Base-by-base conservation (phyloP, 2,797 vertebrate genomes). In the Lerista edwardsae region DNA sequence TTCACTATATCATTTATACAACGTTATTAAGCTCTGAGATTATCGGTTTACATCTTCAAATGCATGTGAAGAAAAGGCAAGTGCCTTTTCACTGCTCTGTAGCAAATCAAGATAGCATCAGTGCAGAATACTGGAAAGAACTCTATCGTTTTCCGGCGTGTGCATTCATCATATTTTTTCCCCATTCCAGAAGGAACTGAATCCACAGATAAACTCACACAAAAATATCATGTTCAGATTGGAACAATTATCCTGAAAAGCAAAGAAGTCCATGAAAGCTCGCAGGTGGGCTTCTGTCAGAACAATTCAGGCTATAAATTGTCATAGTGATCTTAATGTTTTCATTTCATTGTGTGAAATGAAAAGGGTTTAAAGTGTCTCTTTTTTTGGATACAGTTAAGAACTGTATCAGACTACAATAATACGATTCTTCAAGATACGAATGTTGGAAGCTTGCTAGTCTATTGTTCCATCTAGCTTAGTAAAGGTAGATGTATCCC, bases 181-280 rank as follows among this genome's bases (percentile, higher is more conserved):
- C 21, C 39, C 36, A 68, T 68, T 31, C 34, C 25, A 80, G 15
- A 41, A 36, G 41, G 59, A 41, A 59, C 51, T 39, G 79, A 59
- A 80, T 81, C 19, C 27, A 61, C 57, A 59, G 34, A 61, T 81
- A 72, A 59, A 81, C n/a, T n/a, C n/a, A n/a, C 67, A 59, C 36
- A 27, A 15, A 36, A 15, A 39, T 11, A 78, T 44, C 7, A 62
- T 62, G 34, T 29, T 72, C 41, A 61, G 41, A 72, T 72, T 59
- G 51, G 51, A 81, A 61, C 25, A 44, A 34, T 69, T 84, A 69
- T 69, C 69, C 36, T 84, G 36, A 84, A 77, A 61, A 75, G 34
- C 62, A 39, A 36, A 31, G 44, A 31, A 10, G 15, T 5, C 17
- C 27, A 39, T 21, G 57, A 72, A 72, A n/a, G 25, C 36, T 3